These are phyloP conservation scores for Cephalopachus bancanus DNA, from an alignment of 2,797 vertebrate species.

Conservation along the genomic window DNA sequence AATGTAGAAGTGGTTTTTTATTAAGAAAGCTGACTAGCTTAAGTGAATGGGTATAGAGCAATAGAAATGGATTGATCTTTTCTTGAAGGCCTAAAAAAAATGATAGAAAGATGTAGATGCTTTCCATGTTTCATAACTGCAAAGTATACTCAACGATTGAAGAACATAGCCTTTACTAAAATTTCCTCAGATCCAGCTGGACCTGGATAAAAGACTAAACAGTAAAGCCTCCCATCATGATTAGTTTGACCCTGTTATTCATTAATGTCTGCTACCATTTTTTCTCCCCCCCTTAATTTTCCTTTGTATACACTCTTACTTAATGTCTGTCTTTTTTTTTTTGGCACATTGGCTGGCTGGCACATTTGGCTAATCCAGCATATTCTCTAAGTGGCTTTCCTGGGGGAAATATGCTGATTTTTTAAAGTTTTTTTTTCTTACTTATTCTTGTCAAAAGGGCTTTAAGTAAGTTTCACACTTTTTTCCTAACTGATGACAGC, in stretches of 20 bases:
- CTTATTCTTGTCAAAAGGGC: slow-evolving; percentile 53
- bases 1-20: neutral
- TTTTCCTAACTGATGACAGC: neutral
- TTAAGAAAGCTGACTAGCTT: neutral
- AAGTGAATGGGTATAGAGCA: neutral
- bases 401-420: slow-evolving; percentile 58
- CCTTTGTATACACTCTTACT: neutral
- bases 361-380: neutral
- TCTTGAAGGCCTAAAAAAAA: neutral
- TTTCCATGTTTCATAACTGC: neutral
- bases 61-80: neutral
- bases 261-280: neutral
- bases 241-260: neutral
- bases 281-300: neutral
- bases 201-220: neutral
- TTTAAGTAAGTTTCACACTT: slow-evolving; percentile 50
- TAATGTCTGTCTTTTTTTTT: neutral
- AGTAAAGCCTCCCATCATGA: neutral
- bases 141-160: neutral
- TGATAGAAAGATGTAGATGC: neutral
- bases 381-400: neutral
- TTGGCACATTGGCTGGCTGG: neutral
- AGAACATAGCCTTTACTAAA: neutral
- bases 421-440: slow-evolving; percentile 39
- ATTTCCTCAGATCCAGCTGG: neutral